Percentiles rank a stretch among this genome's conserved stretches.
These are phyloP conservation scores for Dicyrtomina minuta DNA, from an alignment of 2,888 invertebrate genomes.

Conservation along the genomic window DNA sequence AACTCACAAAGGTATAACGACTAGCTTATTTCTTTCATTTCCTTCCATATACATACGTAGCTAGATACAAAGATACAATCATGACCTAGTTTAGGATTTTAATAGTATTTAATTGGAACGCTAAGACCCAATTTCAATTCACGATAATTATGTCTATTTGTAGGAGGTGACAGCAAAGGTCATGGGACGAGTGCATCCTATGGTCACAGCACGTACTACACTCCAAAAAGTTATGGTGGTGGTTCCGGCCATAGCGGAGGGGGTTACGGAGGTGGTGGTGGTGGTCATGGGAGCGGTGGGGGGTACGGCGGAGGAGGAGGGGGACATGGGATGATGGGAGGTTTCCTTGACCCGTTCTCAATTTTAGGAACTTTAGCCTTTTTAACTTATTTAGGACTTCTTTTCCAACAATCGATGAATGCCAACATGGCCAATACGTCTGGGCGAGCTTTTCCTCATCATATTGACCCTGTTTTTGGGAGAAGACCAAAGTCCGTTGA, in stretches of 20 bases:
- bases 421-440: slow-evolving; percentile 34
- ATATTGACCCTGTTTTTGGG: slow-evolving; percentile 18
- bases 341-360: slow-evolving; percentile 49
- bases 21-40: too few species aligned
- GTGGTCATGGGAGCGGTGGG: slow-evolving; percentile 35
- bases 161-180: slow-evolving; percentile 1
- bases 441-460: slow-evolving; percentile 21
- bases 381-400: slow-evolving; percentile 47
- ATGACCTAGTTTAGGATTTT: background rate
- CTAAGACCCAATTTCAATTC: background rate
- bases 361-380: slow-evolving; percentile 52
- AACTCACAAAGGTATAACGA: background rate
- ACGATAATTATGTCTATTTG: background rate
- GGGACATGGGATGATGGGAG: slow-evolving; percentile 22
- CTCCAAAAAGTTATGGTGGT: slow-evolving; percentile 36
- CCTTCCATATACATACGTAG: background rate
- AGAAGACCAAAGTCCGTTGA: slow-evolving; percentile 18
- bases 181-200: slow-evolving; percentile 18
- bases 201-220: slow-evolving; percentile 22
- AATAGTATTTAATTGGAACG: background rate
- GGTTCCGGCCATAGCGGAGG: slow-evolving; percentile 26
- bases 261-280: slow-evolving; percentile 26
- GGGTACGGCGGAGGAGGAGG: slow-evolving; percentile 36
- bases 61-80: background rate
- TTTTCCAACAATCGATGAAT: slow-evolving; percentile 47